These are phyloP conservation scores for Bacillus rossius DNA, from an alignment of 1,140 invertebrate genomes.

Conservation along the genomic window DNA sequence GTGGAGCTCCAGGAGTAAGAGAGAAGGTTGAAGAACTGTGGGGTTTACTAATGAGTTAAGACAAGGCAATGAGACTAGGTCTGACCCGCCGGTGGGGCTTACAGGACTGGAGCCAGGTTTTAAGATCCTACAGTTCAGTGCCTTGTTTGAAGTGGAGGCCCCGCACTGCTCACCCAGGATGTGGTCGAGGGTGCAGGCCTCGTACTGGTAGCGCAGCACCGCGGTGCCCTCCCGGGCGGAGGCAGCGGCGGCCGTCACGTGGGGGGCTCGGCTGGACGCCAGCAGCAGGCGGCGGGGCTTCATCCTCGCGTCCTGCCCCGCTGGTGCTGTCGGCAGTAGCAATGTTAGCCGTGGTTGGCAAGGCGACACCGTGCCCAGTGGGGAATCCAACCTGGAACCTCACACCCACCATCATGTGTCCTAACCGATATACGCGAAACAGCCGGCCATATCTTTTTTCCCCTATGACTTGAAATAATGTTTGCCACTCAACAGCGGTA, in stretches of 20 bases:
- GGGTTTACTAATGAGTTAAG: neutral
- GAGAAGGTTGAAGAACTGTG: neutral
- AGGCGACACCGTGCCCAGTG: too few species aligned
- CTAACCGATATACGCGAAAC: too few species aligned
- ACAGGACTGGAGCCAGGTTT: neutral
- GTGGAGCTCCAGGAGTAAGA: neutral
- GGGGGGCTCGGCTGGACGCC: conserved; percentile 24
- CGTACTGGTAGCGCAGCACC: conserved; percentile 40
- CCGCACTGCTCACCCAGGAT: conserved; percentile 25
- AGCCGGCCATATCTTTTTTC: too few species aligned
- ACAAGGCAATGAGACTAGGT: neutral
- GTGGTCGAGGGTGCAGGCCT: conserved; percentile 35
- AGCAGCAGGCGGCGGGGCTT: conserved; percentile 22
- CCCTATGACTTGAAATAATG: too few species aligned
- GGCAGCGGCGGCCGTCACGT: conserved; percentile 11
- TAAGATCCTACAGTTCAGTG: neutral
- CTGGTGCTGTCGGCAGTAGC: too few species aligned
- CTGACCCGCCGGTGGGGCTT: neutral
- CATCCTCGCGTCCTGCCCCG: too few species aligned
- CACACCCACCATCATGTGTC: too few species aligned
- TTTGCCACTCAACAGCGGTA: too few species aligned
- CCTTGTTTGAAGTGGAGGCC: neutral
- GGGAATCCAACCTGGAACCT: too few species aligned
- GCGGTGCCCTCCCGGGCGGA: conserved; percentile 33
- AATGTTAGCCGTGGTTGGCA: too few species aligned